Evolutionary conservation across 2,113 vertebrate species (phyloP), one percentile per base, ranked within the genome.

Genomic region (Trematocara nigrifrons): DNA sequence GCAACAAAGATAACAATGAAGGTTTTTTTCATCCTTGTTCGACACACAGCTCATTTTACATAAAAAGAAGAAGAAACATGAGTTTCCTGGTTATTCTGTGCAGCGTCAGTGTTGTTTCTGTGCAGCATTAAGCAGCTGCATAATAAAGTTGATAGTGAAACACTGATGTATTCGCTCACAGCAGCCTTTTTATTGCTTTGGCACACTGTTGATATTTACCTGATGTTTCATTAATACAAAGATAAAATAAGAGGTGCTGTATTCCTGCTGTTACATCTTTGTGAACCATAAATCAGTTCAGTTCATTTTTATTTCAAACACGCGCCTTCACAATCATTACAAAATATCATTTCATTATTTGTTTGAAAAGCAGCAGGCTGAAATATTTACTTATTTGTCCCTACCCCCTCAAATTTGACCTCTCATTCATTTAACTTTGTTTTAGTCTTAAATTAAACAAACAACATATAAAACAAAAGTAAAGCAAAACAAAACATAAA

Each of bases 1-100:
- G n/a, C n/a, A 45, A 26, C 20, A 71, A 45, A 6, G 7, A 42
- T 20, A 1, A 13, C 33, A 12, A n/a, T 3, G 4, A 5, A 7
- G 2, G 2, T 0, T 0, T 18, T 13, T 2, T 40, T 40, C 15
- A 18, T 16, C 47, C 47, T 49, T 49, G 15, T 69, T 4, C 35
- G 22, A 69, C 38, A 71, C 7, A 71, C 20, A 16, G 16, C 56
- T 6, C 5, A 7, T 26, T 45, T 42, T 45, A 6, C 66, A 26
- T 1, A 5, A 64, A 64, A 38, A 64, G 2, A 11, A 31, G 5
- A 52, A 18, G 64, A 26, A 29, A 12, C 57, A 6, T 1, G 31
- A 38, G 33, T 29, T 47, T 18, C 22, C 11, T 29, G 22, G 13
- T 29, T 74, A 2, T 31, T 18, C 42, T 74, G 4, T 38, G 57